Conservation (phyloP, 2,888 invertebrate genomes). For the Meganola albula region DNA sequence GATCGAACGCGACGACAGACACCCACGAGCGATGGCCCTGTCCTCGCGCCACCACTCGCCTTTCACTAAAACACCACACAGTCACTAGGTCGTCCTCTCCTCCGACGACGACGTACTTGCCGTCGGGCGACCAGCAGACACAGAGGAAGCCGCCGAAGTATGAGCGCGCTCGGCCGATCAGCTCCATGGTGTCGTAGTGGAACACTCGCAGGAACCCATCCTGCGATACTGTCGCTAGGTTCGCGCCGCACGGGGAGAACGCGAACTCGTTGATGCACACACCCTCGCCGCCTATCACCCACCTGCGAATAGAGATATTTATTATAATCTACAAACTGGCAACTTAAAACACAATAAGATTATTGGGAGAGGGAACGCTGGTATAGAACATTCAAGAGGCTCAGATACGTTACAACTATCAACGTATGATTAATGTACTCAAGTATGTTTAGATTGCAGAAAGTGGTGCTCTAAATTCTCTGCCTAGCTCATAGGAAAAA, state of each 20-base stretch:
- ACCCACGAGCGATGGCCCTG: conserved; percentile 99
- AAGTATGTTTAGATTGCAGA: too few relatives aligned
- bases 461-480: too few relatives aligned
- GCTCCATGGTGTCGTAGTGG: conserved; percentile 98
- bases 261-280: conserved; percentile 96
- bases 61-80: conserved; percentile 95
- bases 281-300: conserved; percentile 89
- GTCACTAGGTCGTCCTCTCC: conserved; percentile 99
- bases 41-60: conserved; percentile 96
- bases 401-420: too few relatives aligned
- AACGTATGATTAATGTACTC: too few relatives aligned
- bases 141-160: conserved; percentile 99
- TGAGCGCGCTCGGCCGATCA: conserved; percentile 94
- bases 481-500: too few relatives aligned
- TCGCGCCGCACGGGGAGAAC: conserved; percentile 95
- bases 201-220: conserved; percentile 97
- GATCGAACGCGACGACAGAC: conserved; percentile 96
- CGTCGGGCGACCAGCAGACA: conserved; percentile 99
- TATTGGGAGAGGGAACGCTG: too few relatives aligned
- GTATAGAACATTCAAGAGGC: too few relatives aligned
- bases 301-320: too few relatives aligned
- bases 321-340: too few relatives aligned
- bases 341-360: too few relatives aligned
- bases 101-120: conserved; percentile 95
- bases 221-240: conserved; percentile 95